Percentiles rank a stretch among this genome's conserved stretches.
Evolutionary conservation across 2,113 vertebrate genomes (phyloP).

Genomic region (Dipodomys stephensi): DNA sequence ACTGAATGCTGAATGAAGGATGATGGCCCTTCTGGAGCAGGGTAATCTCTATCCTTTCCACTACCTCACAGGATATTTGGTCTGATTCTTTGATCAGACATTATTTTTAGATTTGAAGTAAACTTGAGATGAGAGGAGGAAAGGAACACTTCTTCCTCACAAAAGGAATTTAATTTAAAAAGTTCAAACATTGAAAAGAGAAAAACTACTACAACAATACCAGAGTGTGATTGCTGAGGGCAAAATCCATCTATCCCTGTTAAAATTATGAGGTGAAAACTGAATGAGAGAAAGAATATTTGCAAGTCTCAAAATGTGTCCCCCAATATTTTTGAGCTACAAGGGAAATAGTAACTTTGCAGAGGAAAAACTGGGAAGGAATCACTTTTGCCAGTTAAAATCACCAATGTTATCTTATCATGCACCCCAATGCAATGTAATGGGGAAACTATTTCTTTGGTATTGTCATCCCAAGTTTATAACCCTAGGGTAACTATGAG

Average conservation of each 20-base stretch:
- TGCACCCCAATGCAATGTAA: fast-evolving
- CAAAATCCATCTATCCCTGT: neutral
- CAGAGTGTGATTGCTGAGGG: neutral
- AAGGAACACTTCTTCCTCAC: neutral
- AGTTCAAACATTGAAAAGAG: neutral
- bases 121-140: constrained; percentile 3
- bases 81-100: neutral
- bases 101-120: neutral
- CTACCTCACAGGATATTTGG: neutral
- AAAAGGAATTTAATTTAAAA: neutral
- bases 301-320: neutral
- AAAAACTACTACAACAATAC: neutral
- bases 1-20: neutral
- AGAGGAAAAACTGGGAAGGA: neutral
- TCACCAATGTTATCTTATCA: neutral
- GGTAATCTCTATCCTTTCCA: neutral
- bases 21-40: neutral
- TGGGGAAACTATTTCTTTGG: neutral
- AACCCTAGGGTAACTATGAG: neutral
- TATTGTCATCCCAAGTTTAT: neutral
- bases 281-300: neutral
- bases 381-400: neutral
- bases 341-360: neutral
- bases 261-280: neutral
- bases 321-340: neutral